Percentiles rank a stretch among this genome's conserved stretches.
These are phyloP conservation scores for Cristatella mucedo DNA, from an alignment of 2,888 invertebrate species.

Conservation along the genomic window DNA sequence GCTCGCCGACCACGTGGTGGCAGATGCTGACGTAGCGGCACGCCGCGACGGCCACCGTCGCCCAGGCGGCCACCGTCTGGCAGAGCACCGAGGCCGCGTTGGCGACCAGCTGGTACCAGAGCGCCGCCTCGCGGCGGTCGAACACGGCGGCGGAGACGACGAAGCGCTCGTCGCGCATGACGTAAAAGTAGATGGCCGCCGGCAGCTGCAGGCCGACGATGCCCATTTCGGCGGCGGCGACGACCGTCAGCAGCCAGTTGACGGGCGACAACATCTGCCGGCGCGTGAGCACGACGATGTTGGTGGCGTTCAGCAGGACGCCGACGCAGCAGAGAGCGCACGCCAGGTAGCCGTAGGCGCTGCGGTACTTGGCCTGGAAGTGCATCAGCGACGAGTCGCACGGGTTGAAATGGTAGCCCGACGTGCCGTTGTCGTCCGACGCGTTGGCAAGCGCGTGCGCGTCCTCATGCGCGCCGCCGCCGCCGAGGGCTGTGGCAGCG, in stretches of 20 bases:
- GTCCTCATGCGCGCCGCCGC: too few relatives aligned
- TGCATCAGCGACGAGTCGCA: too few relatives aligned
- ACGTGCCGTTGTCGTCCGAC: too few relatives aligned
- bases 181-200: conserved; percentile 28
- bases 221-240: conserved; percentile 75
- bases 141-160: conserved; percentile 22
- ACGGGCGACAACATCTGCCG: conserved; percentile 84
- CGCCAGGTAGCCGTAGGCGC: conserved; percentile 66
- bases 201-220: conserved; percentile 74
- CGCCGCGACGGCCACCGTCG: conserved; percentile 77
- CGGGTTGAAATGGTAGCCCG: too few relatives aligned
- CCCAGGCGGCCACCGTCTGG: conserved; percentile 79
- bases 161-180: conserved; percentile 18
- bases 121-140: conserved; percentile 27
- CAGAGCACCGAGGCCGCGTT: conserved; percentile 63
- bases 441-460: too few relatives aligned
- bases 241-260: conserved; percentile 65
- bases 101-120: conserved; percentile 49
- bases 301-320: conserved; percentile 71
- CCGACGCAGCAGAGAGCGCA: conserved; percentile 76
- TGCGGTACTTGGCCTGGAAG: conserved; percentile 21
- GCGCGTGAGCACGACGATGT: conserved; percentile 69
- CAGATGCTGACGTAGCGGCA: conserved; percentile 65
- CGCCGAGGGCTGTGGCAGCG: too few relatives aligned
- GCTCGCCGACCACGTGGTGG: too few relatives aligned